Evolutionary conservation across 2,888 invertebrate species (phyloP).

Genomic region (Ariolimax columbianus): DNA sequence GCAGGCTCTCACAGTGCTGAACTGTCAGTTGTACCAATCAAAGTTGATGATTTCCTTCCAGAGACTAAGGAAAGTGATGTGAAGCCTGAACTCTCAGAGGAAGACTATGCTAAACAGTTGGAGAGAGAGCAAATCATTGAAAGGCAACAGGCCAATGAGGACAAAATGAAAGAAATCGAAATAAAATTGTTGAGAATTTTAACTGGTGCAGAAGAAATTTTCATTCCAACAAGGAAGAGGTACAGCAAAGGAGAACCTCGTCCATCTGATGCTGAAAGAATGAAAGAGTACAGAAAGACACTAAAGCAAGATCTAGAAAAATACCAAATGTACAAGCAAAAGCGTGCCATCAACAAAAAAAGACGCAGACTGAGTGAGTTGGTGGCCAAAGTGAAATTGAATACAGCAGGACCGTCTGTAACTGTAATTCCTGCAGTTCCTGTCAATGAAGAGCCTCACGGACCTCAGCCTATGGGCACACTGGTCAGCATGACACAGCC

Average conservation of each 20-base stretch:
- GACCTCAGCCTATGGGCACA: slow-evolving; percentile 37
- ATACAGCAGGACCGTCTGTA: slow-evolving; percentile 10
- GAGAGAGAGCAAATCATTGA: slow-evolving; percentile 50
- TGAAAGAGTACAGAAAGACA: slow-evolving; percentile 49
- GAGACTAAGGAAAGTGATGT: slow-evolving; percentile 47
- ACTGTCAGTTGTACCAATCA: slow-evolving; percentile 41
- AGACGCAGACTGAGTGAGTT: slow-evolving; percentile 33
- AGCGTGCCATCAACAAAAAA: slow-evolving; percentile 41
- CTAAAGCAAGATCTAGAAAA: slow-evolving; percentile 50
- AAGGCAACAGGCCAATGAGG: slow-evolving; percentile 45
- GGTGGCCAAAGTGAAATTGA: slow-evolving; percentile 47
- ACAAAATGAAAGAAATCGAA: slow-evolving; percentile 51
- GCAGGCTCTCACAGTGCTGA: slow-evolving; percentile 51
- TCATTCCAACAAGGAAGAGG: slow-evolving; percentile 44
- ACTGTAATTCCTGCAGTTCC: slow-evolving; percentile 35
- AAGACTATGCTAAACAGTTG: slow-evolving; percentile 48
- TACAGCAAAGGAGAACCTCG: slow-evolving; percentile 39
- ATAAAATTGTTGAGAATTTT: slow-evolving; percentile 40
- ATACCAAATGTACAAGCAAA: slow-evolving; percentile 49
- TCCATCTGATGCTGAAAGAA: slow-evolving; percentile 49
- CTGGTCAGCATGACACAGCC: slow-evolving; percentile 45
- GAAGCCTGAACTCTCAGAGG: slow-evolving; percentile 47
- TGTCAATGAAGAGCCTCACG: slow-evolving; percentile 44
- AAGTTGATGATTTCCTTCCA: slow-evolving; percentile 46
- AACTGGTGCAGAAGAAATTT: slow-evolving; percentile 48